Base-by-base conservation (phyloP, 2,113 vertebrate species). In the Pica pica region DNA sequence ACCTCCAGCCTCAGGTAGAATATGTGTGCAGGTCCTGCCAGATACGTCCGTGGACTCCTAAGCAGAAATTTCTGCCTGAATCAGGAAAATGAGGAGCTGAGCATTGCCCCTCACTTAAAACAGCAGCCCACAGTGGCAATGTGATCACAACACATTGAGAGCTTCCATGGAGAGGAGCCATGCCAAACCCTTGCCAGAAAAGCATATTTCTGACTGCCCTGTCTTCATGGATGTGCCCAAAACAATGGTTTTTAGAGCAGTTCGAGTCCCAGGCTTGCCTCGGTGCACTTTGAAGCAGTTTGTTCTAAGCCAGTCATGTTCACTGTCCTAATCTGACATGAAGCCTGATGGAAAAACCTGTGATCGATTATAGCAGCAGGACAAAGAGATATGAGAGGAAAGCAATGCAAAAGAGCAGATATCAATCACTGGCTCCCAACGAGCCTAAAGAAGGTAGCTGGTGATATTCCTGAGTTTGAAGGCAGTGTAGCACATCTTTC, bases 271-370 rank as follows among this genome's bases (percentile, higher is more conserved):
- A 97, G 96, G 97, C 94, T 95, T 97, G 97, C 95, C 87, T 97
- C 49, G 92, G 97, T 97, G 96, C 83, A 83, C 98, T 97, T 97
- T 89, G 95, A 93, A 97, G 95, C 94, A 96, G 96, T 98, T 95
- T 97, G 97, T 97, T 96, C 97, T 94, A 95, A 97, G 96, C 84
- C 91, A 97, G 95, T 97, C 96, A 95, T 98, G 68, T 95, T 95
- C 79, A 95, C 95, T 97, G 80, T 96, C 97, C 97, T 97, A 95
- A 97, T 90, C 97, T 97, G 97, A 98, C 96, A 96, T 71, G 96
- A 97, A 97, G 95, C 89, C 96, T 97, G 97, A 98, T 97, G 94
- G 96, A 97, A 97, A 97, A 96, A 94, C 92, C 92, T 86, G 59
- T 97, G 95, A 97, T 97, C 94, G 97, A 98, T 97, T 97, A 91